phyloP scores from a whole-genome alignment of 2,888 invertebrate genomes.

The Limnephilus marmoratus region DNA sequence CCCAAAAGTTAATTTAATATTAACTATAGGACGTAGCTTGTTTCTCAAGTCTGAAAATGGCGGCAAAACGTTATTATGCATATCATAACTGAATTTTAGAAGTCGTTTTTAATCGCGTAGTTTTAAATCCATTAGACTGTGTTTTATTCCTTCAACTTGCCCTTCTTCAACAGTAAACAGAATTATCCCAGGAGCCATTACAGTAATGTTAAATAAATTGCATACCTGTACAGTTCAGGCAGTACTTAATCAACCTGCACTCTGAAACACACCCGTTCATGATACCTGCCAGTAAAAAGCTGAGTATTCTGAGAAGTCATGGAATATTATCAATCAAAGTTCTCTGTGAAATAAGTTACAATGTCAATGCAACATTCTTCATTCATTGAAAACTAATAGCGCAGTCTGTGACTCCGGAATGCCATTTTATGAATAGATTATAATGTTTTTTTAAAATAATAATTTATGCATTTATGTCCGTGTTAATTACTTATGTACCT shows the following conservation, averaged over 20 bases:
- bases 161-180: slow-evolving; percentile 16
- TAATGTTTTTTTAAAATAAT: not conserved
- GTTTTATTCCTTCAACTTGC: slow-evolving; percentile 14
- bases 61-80: not conserved
- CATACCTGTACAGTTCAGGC: not conserved
- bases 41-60: not conserved
- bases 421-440: not conserved
- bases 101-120: not conserved
- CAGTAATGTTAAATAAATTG: slow-evolving; percentile 36
- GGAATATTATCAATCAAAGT: not conserved
- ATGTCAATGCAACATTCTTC: slow-evolving; percentile 20
- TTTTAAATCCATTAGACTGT: not conserved
- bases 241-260: not conserved
- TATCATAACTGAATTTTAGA: slow-evolving; percentile 14
- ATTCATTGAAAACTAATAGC: not conserved
- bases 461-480: not conserved
- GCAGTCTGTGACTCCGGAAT: not conserved
- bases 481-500: not conserved
- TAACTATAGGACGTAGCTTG: not conserved
- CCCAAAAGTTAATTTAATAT: not conserved
- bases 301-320: not conserved
- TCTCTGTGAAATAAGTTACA: not conserved
- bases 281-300: not conserved
- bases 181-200: slow-evolving; percentile 6
- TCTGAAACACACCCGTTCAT: not conserved